Base-by-base conservation (phyloP, 1,140 invertebrate genomes). In the Patella vulgata region DNA sequence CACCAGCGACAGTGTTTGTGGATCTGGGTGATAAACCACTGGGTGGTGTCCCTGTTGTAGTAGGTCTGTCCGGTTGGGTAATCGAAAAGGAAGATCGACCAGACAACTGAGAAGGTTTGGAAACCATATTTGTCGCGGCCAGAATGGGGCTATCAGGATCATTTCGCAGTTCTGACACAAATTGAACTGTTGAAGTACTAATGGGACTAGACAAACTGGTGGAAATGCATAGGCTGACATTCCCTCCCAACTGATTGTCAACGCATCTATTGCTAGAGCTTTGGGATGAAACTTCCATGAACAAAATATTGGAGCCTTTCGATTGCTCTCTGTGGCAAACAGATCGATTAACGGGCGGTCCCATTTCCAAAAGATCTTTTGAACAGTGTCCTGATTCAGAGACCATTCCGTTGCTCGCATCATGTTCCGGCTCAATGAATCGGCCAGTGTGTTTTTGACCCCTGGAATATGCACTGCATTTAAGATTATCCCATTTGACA, bases 221-320 rank as follows among this genome's bases (percentile, higher is more conserved):
- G 59, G 59, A n/a, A 36, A 61, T 0, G 42, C 52, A 53, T 62
- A 62, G 1, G 30, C 59, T 39, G 47, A 62, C 50, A 62, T 63
- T 21, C 44, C 53, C 21, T 27, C 11, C 55, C 61, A 64, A 19
- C 36, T 14, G 60, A 68, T 57, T 48, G 58, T 39, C 36, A 66
- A 52, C 25, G 61, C 61, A 60, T 68, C 46, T 27, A 57, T 27
- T 21, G 66, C 66, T 30, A 48, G 43, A 31, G 66, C 61, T 40
- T 57, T 36, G 8, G 50, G 55, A 23, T 69, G 36, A 5, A 52
- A 52, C 39, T 27, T 36, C 66, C 66, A 68, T 28, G 57, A 43
- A 44, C 61, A 63, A 52, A 59, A 59, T 46, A 68, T 33, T 17
- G 11, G 17, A 6, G 66, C 55, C 31, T 63, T 53, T 23, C 46